Conservation (phyloP, 2,113 vertebrate genomes). For the Daubentonia madagascariensis region DNA sequence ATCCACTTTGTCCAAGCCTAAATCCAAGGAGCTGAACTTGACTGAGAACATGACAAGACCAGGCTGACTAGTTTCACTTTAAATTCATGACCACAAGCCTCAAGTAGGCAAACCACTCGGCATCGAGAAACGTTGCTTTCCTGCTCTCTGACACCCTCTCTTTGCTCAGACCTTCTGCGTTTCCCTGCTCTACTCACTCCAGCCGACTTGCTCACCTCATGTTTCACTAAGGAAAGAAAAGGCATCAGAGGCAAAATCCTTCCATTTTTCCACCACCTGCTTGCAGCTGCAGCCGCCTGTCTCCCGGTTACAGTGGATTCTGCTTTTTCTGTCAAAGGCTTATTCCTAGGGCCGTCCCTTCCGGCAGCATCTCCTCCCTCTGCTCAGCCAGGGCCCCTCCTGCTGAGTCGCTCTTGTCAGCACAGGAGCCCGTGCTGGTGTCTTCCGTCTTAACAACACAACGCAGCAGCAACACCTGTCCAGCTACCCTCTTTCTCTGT, state of each 20-base stretch:
- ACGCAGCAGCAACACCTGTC: not conserved
- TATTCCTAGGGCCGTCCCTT: accelerated
- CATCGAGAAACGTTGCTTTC: not conserved
- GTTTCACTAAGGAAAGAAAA: not conserved
- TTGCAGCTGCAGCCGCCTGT: not conserved
- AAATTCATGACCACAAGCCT: not conserved
- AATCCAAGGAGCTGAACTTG: not conserved
- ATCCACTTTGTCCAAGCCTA: not conserved
- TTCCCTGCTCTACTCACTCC: not conserved
- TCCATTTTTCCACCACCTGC: not conserved
- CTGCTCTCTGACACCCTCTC: no score
- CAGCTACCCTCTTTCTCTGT: not conserved
- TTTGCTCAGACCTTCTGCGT: not conserved
- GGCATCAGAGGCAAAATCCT: not conserved
- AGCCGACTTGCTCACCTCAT: not conserved
- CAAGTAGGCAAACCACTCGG: not conserved
- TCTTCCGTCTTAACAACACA: not conserved
- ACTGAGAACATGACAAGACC: not conserved
- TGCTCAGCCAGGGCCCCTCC: not conserved
- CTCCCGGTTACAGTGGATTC: not conserved
- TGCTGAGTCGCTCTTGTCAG: not conserved
- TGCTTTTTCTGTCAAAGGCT: not conserved
- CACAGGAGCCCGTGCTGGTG: no score
- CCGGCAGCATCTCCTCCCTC: not conserved
- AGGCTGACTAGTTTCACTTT: not conserved